Conservation (phyloP, 2,797 vertebrate species). For the Pristis pectinata region DNA sequence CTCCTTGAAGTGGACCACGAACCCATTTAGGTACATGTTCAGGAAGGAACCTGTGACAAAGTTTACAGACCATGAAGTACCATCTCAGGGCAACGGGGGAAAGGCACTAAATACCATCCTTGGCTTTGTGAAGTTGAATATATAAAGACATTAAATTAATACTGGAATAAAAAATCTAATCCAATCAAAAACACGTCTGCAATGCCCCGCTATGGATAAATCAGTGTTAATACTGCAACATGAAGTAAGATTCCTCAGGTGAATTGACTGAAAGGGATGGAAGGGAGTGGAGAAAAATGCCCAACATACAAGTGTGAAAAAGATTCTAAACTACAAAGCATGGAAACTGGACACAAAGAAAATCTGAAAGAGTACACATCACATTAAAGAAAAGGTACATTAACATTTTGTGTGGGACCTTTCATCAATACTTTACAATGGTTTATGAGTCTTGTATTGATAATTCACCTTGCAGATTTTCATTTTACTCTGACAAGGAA, state of each 20-base stretch:
- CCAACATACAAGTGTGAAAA: not conserved
- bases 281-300: fast-evolving
- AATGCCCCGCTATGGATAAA: not conserved
- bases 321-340: not conserved
- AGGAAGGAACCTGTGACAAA: not conserved
- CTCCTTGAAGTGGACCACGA: not conserved
- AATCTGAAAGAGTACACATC: not conserved
- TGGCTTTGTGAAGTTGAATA: not conserved
- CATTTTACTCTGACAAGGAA: not conserved
- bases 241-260: not conserved
- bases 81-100: not conserved
- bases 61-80: not conserved
- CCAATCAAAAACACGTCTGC: not conserved
- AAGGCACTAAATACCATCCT: not conserved
- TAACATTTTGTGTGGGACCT: not conserved
- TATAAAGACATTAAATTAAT: too few species aligned
- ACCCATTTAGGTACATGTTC: not conserved
- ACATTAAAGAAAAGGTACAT: not conserved
- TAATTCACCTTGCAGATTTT: not conserved
- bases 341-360: not conserved
- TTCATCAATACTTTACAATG: not conserved
- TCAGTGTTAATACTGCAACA: not conserved
- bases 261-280: not conserved
- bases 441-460: not conserved
- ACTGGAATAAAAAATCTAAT: too few species aligned